phyloP scores from a whole-genome alignment of 2,113 vertebrate genomes.

The Mesembrinibis cayennensis region DNA sequence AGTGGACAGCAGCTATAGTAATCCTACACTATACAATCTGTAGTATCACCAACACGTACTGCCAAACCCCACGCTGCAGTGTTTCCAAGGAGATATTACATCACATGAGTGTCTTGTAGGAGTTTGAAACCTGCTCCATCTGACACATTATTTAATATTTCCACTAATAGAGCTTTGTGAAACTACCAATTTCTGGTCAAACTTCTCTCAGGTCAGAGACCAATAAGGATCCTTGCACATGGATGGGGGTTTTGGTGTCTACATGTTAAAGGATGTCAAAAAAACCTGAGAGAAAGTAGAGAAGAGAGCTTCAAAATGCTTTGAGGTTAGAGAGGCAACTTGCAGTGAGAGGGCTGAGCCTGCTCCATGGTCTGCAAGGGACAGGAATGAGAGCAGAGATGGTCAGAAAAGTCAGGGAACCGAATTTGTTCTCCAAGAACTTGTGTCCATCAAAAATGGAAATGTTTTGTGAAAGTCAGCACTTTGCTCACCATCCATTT shows the following conservation, averaged over 20 bases:
- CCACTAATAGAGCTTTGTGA: neutral
- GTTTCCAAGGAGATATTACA: conserved; percentile 68
- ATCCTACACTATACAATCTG: neutral
- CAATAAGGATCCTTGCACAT: neutral
- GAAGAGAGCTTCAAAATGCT: neutral
- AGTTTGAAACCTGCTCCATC: conserved; percentile 35
- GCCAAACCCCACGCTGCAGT: neutral
- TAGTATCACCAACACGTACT: neutral
- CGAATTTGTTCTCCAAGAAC: neutral
- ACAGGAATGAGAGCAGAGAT: neutral
- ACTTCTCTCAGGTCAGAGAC: neutral
- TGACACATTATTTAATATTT: conserved; percentile 23
- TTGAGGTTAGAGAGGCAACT: neutral
- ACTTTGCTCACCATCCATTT: neutral
- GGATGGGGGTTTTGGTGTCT: neutral
- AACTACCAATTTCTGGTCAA: neutral
- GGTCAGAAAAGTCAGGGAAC: neutral
- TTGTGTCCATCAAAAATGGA: neutral
- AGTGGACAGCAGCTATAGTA: neutral
- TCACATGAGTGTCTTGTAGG: neutral
- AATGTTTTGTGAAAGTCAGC: neutral
- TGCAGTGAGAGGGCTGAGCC: neutral
- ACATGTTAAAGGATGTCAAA: neutral
- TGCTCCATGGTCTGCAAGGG: neutral
- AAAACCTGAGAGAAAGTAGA: neutral